These are phyloP conservation scores for Polylopha cassiicola DNA, from an alignment of 2,888 invertebrate genomes.

Conservation along the genomic window DNA sequence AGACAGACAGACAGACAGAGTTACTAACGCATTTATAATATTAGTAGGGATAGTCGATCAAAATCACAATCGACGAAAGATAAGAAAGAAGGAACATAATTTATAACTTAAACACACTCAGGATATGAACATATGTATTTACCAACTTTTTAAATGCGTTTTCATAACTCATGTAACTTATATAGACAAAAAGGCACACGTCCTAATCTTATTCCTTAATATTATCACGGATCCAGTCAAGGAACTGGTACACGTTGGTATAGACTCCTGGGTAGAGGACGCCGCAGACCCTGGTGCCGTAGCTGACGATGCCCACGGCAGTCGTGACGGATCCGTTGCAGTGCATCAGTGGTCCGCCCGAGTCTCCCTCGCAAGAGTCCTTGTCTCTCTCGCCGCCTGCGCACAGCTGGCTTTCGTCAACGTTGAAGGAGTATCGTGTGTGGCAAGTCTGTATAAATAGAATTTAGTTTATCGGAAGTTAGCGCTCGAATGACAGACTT, in stretches of 20 bases:
- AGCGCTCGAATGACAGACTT: background rate
- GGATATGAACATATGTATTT: no score
- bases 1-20: no score
- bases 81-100: no score
- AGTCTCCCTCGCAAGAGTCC: slow-evolving; percentile 80
- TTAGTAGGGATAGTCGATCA: no score
- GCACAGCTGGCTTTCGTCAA: slow-evolving; percentile 59
- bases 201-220: no score
- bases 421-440: slow-evolving; percentile 28
- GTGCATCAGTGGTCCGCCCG: slow-evolving; percentile 80
- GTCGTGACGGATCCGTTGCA: slow-evolving; percentile 41
- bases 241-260: slow-evolving; percentile 75
- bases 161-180: no score
- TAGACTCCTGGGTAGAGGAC: slow-evolving; percentile 79
- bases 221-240: slow-evolving; percentile 76
- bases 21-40: no score
- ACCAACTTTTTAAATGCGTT: slow-evolving; percentile 12
- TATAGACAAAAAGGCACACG: no score
- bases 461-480: no score
- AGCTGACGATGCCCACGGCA: slow-evolving; percentile 77
- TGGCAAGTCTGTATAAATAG: slow-evolving; percentile 39
- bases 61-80: no score
- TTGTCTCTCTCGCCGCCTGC: slow-evolving; percentile 76
- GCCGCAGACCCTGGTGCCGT: slow-evolving; percentile 80
- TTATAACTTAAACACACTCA: no score